Base-by-base conservation (phyloP, 2,888 invertebrate species). In the Rhaphigaster nebulosa region DNA sequence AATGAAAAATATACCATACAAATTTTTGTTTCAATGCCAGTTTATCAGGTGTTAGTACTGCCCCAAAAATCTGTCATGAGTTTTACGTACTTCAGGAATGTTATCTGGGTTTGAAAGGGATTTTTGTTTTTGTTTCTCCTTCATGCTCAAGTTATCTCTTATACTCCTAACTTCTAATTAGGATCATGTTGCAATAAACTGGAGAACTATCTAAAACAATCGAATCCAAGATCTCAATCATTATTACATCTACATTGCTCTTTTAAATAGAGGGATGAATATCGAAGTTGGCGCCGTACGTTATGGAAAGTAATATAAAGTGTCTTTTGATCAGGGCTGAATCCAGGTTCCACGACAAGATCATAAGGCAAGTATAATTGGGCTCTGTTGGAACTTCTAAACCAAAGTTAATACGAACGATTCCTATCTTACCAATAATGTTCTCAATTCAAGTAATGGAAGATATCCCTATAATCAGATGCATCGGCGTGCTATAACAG, bases 361-460 rank as follows among this genome's bases (percentile, higher is more conserved):
- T 70, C 34, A 70, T 34, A 70, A 70, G 70, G 34, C 70, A 70
- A 70, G 34, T 34, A 70, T 70, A 70, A 70, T 70, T 70, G 70
- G 70, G 34, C 12, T 34, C 34, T 34, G 34, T 70, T 70, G 70
- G 29, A 70, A 70, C 18, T 70, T 34, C 70, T 20, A 70, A 70
- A 34, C 70, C 70, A 20, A 70, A 70, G 70, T 70, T 70, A 70
- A 34, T 34, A 70, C 70, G 38, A 70, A 34, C 70, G 70, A 70
- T 70, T 70, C 70, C 29, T 70, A 34, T 34, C 70, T 20, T 70
- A 18, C 70, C 70, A 70, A 70, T 70, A 34, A 15, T 34, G 34
- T 70, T 6, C 70, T 34, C 20, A 18, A 20, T 70, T 70, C 70
- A 34, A 70, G 34, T 5, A 34, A 1, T 34, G 20, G 0, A 6